Conservation (phyloP, 2,113 vertebrate genomes). For the Gorsachius goisagi region DNA sequence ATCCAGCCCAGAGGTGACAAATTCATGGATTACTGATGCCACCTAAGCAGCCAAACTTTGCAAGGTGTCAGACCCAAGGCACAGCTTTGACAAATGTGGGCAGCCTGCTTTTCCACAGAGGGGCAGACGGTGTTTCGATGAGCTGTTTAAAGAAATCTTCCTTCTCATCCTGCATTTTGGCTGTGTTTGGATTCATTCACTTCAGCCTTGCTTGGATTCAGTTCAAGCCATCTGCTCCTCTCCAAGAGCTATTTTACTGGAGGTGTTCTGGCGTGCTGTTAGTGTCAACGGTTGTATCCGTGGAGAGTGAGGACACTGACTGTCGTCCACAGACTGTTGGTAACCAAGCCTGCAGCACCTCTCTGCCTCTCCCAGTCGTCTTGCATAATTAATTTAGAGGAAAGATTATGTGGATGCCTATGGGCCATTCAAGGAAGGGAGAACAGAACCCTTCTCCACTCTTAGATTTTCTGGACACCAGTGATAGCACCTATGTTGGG, state of each 20-base stretch:
- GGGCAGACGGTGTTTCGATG: neutral
- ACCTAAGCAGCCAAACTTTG: slow-evolving; percentile 28
- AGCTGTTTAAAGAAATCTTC: slow-evolving; percentile 20
- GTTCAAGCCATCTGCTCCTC: slow-evolving; percentile 54
- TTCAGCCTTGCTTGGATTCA: slow-evolving; percentile 41
- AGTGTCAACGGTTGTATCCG: neutral
- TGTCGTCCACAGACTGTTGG: neutral
- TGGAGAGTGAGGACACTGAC: neutral
- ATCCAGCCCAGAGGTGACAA: slow-evolving; percentile 50
- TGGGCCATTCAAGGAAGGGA: neutral
- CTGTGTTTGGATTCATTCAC: slow-evolving; percentile 14
- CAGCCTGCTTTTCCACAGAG: neutral
- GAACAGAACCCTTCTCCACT: neutral
- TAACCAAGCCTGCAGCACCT: neutral
- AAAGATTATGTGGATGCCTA: neutral
- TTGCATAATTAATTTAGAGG: neutral
- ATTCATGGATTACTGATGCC: neutral
- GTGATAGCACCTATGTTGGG: fast-evolving
- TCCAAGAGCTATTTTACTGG: slow-evolving; percentile 27
- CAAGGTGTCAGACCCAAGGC: slow-evolving; percentile 45
- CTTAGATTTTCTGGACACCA: neutral
- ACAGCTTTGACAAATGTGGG: slow-evolving; percentile 21
- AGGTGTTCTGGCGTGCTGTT: neutral
- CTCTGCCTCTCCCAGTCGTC: neutral
- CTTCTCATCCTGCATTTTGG: neutral